Evolutionary conservation across 1,140 invertebrate species (phyloP).

Genomic region (Drosophila kurseongensis): DNA sequence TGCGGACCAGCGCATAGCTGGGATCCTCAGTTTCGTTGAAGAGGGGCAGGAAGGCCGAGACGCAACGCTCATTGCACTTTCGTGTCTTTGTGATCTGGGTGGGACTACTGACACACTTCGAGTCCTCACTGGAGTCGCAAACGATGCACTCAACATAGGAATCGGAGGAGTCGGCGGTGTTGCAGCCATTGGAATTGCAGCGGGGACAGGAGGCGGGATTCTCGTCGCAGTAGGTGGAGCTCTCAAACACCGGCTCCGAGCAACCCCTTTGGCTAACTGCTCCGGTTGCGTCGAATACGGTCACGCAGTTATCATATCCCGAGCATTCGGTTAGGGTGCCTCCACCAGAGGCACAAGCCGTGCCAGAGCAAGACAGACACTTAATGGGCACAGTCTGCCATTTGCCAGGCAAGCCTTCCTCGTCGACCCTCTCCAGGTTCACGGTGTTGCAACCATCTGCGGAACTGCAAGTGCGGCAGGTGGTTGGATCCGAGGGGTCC

Average conservation of each 20-base stretch:
- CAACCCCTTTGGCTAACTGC: constrained; percentile 65
- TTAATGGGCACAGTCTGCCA: constrained; percentile 70
- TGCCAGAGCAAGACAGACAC: constrained; percentile 52
- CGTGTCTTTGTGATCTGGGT: constrained; percentile 47
- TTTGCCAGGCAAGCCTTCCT: constrained; percentile 61
- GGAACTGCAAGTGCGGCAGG: constrained; percentile 60
- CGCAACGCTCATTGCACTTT: constrained; percentile 59
- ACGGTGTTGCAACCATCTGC: constrained; percentile 66
- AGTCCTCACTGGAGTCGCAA: constrained; percentile 63
- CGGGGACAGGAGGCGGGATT: constrained; percentile 58
- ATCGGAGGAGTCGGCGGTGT: constrained; percentile 49
- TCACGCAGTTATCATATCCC: constrained; percentile 66
- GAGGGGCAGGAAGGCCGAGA: constrained; percentile 59
- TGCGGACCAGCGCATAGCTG: constrained; percentile 62
- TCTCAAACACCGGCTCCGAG: constrained; percentile 27
- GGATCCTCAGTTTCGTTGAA: constrained; percentile 55
- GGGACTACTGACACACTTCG: constrained; percentile 36
- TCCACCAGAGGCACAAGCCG: constrained; percentile 29
- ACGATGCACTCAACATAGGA: constrained; percentile 67
- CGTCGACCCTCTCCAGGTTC: constrained; percentile 42
- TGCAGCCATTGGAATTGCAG: constrained; percentile 81
- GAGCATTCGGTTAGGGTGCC: constrained; percentile 35
- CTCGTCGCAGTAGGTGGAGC: constrained; percentile 49
- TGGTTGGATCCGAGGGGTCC: constrained; percentile 51
- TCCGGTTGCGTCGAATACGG: constrained; percentile 59